These are phyloP conservation scores for Cathartes aura DNA, from an alignment of 2,113 vertebrate genomes.

Conservation along the genomic window DNA sequence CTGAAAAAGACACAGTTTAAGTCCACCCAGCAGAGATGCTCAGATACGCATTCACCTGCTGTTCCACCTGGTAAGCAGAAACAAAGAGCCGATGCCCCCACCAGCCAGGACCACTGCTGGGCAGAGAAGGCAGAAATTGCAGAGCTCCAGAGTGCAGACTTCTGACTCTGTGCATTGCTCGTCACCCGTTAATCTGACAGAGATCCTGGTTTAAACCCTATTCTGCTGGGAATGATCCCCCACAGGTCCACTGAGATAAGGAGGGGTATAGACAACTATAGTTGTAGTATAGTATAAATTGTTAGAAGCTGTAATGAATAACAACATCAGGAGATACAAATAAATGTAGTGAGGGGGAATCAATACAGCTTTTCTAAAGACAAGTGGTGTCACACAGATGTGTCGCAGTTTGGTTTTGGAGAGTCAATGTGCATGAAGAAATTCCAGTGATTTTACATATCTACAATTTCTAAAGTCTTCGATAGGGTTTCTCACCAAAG, in stretches of 20 bases:
- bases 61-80: neutral
- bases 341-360: neutral
- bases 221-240: neutral
- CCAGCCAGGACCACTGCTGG: neutral
- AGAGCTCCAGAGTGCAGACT: neutral
- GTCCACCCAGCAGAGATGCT: neutral
- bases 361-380: neutral
- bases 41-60: rapidly evolving
- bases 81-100: neutral
- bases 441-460: neutral
- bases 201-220: neutral
- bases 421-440: neutral
- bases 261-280: neutral
- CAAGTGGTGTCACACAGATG: neutral
- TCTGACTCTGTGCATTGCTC: neutral
- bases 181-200: neutral
- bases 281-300: neutral
- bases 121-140: neutral
- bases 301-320: neutral
- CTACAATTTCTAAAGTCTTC: neutral
- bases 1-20: neutral
- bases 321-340: neutral
- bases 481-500: neutral
- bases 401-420: neutral
- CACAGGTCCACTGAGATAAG: neutral